Conservation (phyloP, 2,113 vertebrate species). For the Stomatorhinus ivindoensis region DNA sequence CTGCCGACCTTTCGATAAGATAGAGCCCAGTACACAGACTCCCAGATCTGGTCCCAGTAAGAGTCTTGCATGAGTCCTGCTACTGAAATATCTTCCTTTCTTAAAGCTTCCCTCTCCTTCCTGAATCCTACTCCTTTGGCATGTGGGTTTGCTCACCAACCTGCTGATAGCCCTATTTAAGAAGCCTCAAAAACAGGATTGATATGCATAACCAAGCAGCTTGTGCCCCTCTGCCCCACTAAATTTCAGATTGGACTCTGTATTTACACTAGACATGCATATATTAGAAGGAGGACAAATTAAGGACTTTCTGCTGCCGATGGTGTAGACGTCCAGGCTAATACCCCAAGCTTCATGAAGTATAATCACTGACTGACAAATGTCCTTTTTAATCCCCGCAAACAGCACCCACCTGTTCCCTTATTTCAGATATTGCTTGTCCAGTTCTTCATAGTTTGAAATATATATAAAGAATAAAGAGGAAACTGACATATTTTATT, state of each 20-base stretch:
- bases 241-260: neutral
- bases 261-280: neutral
- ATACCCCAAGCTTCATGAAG: neutral
- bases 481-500: neutral
- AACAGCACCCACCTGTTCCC: neutral
- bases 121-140: neutral
- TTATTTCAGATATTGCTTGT: neutral
- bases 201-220: neutral
- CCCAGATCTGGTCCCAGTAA: neutral
- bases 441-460: neutral
- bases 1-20: neutral
- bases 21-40: neutral
- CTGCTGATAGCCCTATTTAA: neutral
- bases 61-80: neutral
- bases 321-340: neutral
- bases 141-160: neutral
- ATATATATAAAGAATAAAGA: neutral
- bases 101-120: neutral
- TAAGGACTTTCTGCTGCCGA: neutral
- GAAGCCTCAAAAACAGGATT: neutral
- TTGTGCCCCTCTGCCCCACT: neutral
- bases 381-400: slow-evolving; percentile 10
- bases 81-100: neutral
- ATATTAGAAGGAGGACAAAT: neutral
- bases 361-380: slow-evolving; percentile 2